These are phyloP conservation scores for Platycheirus albimanus DNA, from an alignment of 2,888 invertebrate species.

Conservation along the genomic window DNA sequence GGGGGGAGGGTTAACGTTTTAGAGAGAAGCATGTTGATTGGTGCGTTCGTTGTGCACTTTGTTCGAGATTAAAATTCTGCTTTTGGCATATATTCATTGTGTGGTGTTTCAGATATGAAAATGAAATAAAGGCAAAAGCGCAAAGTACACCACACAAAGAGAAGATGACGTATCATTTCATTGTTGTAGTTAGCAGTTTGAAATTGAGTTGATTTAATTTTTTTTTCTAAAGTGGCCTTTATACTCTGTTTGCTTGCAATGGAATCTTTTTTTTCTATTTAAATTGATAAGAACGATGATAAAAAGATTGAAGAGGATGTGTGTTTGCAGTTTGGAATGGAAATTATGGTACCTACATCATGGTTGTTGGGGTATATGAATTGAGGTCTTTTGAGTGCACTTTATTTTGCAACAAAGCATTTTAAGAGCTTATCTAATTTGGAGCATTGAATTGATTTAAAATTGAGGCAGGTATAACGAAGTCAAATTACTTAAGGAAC, in stretches of 20 bases:
- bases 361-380: no score
- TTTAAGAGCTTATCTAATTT: no score
- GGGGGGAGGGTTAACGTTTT: no score
- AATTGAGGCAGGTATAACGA: no score
- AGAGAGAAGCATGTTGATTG: background rate
- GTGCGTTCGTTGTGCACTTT: constrained; percentile 29
- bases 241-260: constrained; percentile 26
- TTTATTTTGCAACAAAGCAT: no score
- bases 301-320: constrained; percentile 6
- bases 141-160: constrained; percentile 26
- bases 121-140: background rate
- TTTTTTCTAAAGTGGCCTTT: constrained; percentile 32
- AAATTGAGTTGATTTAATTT: constrained; percentile 13
- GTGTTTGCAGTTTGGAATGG: background rate
- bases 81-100: constrained; percentile 19
- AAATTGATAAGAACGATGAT: constrained; percentile 5
- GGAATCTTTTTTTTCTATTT: background rate
- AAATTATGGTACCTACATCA: no score
- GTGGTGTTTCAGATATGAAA: constrained; percentile 1
- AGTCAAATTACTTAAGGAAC: no score
- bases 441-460: no score
- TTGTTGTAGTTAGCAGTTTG: constrained; percentile 6
- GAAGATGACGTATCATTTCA: constrained; percentile 30
- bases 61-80: constrained; percentile 34
- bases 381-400: no score